Percentiles rank a stretch among this genome's conserved stretches.
Conservation (phyloP, 92 coral and sea anemone species). For the Blastomussa wellsi region DNA sequence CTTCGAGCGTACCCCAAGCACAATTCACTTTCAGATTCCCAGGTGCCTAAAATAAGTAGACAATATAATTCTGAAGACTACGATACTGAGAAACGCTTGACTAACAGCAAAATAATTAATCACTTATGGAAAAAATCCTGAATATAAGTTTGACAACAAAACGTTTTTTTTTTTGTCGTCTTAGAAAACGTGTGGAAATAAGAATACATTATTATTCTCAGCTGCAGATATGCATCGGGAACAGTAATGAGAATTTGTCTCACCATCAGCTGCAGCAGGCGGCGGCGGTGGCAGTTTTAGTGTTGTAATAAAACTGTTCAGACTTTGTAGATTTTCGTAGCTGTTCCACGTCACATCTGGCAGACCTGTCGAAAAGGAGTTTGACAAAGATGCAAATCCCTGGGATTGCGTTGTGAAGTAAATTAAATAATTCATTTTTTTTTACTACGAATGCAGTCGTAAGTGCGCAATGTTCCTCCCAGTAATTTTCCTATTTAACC, state of each 20-base stretch:
- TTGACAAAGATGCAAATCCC: too few species aligned
- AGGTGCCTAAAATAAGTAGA: constrained; percentile 56
- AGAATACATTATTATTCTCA: not conserved
- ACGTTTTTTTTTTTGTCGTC: not conserved
- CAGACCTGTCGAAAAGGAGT: constrained; percentile 56
- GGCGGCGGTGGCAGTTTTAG: constrained; percentile 79
- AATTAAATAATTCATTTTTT: too few species aligned
- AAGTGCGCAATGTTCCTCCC: too few species aligned
- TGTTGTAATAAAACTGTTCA: constrained; percentile 53
- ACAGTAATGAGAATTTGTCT: constrained; percentile 10
- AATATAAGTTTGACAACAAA: not conserved
- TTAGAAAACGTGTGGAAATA: not conserved
- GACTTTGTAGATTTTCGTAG: constrained; percentile 57
- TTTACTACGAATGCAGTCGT: too few species aligned
- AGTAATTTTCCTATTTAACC: too few species aligned
- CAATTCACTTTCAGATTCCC: constrained; percentile 78
- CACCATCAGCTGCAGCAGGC: constrained; percentile 91
- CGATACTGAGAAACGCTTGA: too few species aligned
- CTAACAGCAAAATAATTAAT: too few species aligned
- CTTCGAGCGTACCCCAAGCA: constrained; percentile 73
- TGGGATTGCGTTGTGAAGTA: too few species aligned
- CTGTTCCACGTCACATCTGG: constrained; percentile 83
- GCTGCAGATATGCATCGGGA: not conserved
- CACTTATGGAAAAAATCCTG: too few species aligned
- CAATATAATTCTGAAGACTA: not conserved